Conservation (phyloP, 2,888 invertebrate genomes). For the Liopterus haemorrhoidalis region DNA sequence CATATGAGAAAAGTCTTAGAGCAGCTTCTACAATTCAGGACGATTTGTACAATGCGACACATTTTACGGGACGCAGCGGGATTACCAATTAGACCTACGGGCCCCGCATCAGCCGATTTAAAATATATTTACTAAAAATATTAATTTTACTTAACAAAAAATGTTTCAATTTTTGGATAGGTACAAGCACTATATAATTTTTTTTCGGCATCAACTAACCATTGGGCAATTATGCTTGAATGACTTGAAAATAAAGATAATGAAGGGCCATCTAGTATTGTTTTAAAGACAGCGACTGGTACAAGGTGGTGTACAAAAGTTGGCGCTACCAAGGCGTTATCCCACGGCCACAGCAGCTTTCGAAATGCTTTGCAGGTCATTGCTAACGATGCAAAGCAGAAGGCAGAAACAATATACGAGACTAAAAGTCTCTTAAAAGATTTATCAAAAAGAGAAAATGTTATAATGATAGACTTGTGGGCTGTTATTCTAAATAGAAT, state of each 20-base stretch:
- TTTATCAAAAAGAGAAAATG: constrained; percentile 5
- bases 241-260: too few relatives aligned
- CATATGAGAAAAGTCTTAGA: too few relatives aligned
- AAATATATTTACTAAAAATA: too few relatives aligned
- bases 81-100: too few relatives aligned
- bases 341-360: constrained; percentile 1
- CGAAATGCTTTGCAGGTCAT: constrained; percentile 1
- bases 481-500: too few relatives aligned
- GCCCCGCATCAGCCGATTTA: too few relatives aligned
- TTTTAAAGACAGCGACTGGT: constrained; percentile 5
- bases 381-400: constrained; percentile 6
- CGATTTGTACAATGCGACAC: too few relatives aligned
- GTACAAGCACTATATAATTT: constrained; percentile 13
- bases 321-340: constrained; percentile 4
- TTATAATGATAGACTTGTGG: neutral
- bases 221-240: neutral
- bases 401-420: neutral
- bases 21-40: too few relatives aligned
- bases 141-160: too few relatives aligned
- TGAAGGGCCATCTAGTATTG: too few relatives aligned
- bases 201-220: constrained; percentile 5
- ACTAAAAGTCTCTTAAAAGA: constrained; percentile 4
- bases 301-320: constrained; percentile 8
- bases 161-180: constrained; percentile 10
- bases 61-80: too few relatives aligned